Base-by-base conservation (phyloP, 2,113 vertebrate genomes). In the Ptyas mucosa region DNA sequence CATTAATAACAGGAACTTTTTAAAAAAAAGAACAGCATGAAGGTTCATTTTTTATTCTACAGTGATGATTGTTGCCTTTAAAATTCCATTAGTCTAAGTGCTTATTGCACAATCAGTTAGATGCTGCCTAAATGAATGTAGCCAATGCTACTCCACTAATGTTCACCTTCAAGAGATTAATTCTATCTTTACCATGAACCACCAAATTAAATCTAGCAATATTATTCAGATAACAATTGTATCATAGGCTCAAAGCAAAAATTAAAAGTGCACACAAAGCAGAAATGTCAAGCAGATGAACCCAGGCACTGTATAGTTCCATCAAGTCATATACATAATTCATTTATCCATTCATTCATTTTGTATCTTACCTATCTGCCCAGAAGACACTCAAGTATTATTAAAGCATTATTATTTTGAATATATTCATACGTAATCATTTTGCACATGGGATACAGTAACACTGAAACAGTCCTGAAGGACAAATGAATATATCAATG, bases 61-160 rank as follows among this genome's bases (percentile, higher is more conserved):
- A 53, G 18, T 90, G 55, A 57, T 39, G 75, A 93, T 90, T 93
- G 43, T 86, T 90, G 69, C 43, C 90, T 93, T 89, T 46, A 52
- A 86, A 93, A 93, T 89, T 85, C 75, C 75, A 90, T 90, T 57
- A 89, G 8, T 51, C 69, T 2, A 34, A 93, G 43, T 58, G 46
- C 29, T 51, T 93, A 86, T 86, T 58, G 10, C 14, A 64, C 43
- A 10, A 87, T 24, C 14, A n/a, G 24, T 49, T 29, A 8, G 51
- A 55, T 39, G 26, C 51, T 20, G 8, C 86, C n/a, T 53, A 53
- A 53, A 23, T 69, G 49, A 88, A 92, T 52, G 75, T 10, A 55
- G 87, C 34, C n/a, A 9, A 88, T 29, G 14, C 51, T 81, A 7
- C 14, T 75, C 23, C 4, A 89, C n/a, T 39, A 43, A 20, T 43